These are phyloP conservation scores for Taphrorychus bicolor DNA, from an alignment of 2,888 invertebrate genomes.

Conservation along the genomic window DNA sequence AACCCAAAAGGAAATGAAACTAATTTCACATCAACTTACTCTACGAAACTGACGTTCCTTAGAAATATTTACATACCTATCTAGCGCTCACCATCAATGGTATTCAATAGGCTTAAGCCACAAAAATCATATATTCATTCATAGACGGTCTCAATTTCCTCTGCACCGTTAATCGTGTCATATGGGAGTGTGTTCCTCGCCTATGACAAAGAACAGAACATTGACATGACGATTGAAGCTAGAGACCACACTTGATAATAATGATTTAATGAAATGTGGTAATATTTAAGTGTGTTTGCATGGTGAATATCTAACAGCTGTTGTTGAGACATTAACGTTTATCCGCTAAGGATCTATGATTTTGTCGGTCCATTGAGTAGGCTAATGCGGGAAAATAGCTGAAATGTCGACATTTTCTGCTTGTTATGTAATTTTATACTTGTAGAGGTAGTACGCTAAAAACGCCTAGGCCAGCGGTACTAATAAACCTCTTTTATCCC, in stretches of 20 bases:
- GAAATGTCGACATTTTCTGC: not conserved
- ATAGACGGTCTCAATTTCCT: not conserved
- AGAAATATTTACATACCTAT: not conserved
- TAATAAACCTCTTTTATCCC: not conserved
- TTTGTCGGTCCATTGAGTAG: not conserved
- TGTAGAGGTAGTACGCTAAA: no score
- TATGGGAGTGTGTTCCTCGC: not conserved
- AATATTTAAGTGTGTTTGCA: not conserved
- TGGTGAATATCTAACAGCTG: not conserved
- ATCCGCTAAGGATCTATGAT: not conserved
- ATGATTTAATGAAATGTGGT: not conserved
- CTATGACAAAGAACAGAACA: not conserved
- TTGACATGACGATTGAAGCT: not conserved
- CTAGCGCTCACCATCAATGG: not conserved
- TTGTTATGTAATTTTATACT: not conserved
- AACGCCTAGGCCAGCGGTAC: not conserved
- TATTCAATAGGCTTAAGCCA: not conserved
- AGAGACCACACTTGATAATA: not conserved
- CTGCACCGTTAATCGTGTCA: not conserved
- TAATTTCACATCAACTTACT: no score
- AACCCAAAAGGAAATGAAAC: no score
- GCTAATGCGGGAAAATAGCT: not conserved
- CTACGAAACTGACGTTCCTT: not conserved
- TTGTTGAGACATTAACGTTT: not conserved
- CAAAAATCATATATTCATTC: not conserved